phyloP scores from a whole-genome alignment of 2,888 invertebrate species.

The Cancer borealis region DNA sequence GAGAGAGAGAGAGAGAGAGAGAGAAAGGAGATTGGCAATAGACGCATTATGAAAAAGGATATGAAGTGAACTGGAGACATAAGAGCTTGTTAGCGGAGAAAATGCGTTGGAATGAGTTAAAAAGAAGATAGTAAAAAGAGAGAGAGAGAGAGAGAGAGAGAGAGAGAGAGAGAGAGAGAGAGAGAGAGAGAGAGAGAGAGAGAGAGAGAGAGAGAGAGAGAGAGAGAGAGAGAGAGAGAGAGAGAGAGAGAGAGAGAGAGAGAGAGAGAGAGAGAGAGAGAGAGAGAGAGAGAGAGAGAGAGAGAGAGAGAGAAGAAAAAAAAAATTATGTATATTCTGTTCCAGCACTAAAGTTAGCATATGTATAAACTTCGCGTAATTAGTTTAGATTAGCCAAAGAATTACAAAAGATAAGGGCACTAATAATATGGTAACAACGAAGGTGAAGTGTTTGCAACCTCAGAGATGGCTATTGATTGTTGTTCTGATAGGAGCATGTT shows the following conservation, averaged over 20 bases:
- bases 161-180: background rate
- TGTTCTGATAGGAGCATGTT: background rate
- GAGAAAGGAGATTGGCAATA: background rate
- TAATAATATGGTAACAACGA: background rate
- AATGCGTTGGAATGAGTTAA: background rate
- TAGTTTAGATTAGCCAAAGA: background rate
- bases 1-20: background rate
- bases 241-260: background rate
- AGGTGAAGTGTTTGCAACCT: background rate
- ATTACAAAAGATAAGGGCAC: background rate
- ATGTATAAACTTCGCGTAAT: background rate
- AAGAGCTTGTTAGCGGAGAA: background rate
- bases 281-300: constrained; percentile 1
- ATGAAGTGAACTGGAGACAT: background rate
- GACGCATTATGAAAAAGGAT: constrained; percentile 25
- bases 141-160: constrained; percentile 16
- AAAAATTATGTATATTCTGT: background rate
- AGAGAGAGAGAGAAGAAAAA: background rate
- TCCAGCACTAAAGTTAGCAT: background rate
- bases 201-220: constrained; percentile 12
- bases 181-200: constrained; percentile 20
- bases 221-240: background rate
- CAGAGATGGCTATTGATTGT: background rate
- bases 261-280: background rate
- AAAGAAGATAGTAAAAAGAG: background rate